Evolutionary conservation across 2,888 invertebrate species (phyloP).

Genomic region (Apamea crenata): DNA sequence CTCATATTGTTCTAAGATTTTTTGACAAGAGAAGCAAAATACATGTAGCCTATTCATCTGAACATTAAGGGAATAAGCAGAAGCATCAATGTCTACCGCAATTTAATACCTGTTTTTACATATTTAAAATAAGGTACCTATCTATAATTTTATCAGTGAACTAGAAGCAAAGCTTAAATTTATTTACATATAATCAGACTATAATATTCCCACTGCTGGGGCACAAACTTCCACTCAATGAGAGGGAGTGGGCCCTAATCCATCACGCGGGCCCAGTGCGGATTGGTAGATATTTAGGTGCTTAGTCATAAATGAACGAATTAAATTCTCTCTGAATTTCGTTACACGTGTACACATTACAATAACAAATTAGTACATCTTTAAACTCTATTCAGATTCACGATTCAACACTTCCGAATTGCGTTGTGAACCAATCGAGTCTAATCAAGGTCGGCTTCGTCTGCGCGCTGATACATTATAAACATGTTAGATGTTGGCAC

Average conservation of each 20-base stretch:
- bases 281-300: too few species aligned
- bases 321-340: too few species aligned
- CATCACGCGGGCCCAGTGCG: too few species aligned
- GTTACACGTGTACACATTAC: constrained; percentile 9
- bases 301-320: too few species aligned
- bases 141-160: background rate
- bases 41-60: background rate
- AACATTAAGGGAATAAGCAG: background rate
- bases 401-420: constrained; percentile 79
- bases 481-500: constrained; percentile 24
- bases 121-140: background rate
- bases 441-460: constrained; percentile 71
- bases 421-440: constrained; percentile 77
- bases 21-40: background rate
- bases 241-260: too few species aligned
- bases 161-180: background rate
- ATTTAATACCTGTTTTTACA: background rate
- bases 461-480: constrained; percentile 45
- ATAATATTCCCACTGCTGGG: too few species aligned
- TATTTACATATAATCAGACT: background rate
- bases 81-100: background rate
- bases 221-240: too few species aligned
- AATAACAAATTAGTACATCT: constrained; percentile 65
- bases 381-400: constrained; percentile 71
- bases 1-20: background rate